phyloP scores from a whole-genome alignment of 2,113 vertebrate species.

The Cololabis saira region DNA sequence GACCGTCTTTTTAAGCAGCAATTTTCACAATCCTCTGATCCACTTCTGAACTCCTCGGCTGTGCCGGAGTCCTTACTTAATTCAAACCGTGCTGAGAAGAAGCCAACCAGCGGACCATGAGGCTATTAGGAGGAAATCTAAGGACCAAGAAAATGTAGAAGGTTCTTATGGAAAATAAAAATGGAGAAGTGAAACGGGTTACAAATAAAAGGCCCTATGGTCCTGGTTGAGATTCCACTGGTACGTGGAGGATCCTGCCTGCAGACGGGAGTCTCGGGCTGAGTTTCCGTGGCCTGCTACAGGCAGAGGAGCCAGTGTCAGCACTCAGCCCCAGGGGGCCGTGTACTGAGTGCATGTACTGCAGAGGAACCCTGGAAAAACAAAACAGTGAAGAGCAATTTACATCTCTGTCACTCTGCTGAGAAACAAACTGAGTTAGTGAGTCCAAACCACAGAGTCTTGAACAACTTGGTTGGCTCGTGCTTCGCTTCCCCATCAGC shows the following conservation, averaged over 20 bases:
- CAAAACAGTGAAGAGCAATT: conserved; percentile 13
- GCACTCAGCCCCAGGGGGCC: conserved; percentile 13
- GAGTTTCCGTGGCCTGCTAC: conserved; percentile 32
- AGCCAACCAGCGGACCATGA: conserved; percentile 26
- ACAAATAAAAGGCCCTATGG: conserved; percentile 45
- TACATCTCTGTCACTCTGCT: conserved; percentile 9
- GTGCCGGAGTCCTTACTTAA: conserved; percentile 39
- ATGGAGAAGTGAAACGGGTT: conserved; percentile 7
- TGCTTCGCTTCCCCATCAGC: conserved; percentile 19
- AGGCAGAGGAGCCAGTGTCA: not conserved
- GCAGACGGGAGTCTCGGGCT: conserved; percentile 13
- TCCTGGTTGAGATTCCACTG: conserved; percentile 13
- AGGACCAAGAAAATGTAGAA: conserved; percentile 45
- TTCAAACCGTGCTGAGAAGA: conserved; percentile 29
- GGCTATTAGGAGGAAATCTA: conserved; percentile 47
- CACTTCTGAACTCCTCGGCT: conserved; percentile 32
- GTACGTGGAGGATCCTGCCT: conserved; percentile 29
- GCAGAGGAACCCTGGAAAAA: conserved; percentile 31
- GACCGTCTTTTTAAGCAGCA: conserved; percentile 21
- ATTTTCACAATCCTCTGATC: conserved; percentile 43
- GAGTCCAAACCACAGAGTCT: conserved; percentile 6
- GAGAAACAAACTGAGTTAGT: conserved; percentile 33
- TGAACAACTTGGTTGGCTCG: not conserved
- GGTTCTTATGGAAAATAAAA: conserved; percentile 29
- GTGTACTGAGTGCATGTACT: conserved; percentile 19